phyloP scores from a whole-genome alignment of 2,797 vertebrate species.

The Sciurus carolinensis region DNA sequence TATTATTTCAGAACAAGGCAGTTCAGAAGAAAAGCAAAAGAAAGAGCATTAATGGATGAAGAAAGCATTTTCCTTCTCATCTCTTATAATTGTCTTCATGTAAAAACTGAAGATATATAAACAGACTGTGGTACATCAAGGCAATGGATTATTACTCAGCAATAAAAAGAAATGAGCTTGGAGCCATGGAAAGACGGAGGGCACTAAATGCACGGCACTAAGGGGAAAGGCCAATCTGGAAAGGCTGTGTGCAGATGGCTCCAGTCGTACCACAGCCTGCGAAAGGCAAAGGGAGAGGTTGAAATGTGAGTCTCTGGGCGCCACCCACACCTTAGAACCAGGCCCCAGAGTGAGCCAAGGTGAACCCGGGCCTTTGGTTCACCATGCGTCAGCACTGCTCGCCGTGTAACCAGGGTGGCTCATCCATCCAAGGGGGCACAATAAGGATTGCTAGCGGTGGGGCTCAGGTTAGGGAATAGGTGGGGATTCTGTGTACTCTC shows the following conservation, averaged over 20 bases:
- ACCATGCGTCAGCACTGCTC: rapidly evolving
- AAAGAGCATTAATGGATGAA: neutral
- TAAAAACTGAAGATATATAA: neutral
- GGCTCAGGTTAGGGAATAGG: rapidly evolving
- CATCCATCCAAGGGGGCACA: neutral
- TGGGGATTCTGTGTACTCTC: neutral
- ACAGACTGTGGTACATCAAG: too few species aligned
- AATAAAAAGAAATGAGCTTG: neutral
- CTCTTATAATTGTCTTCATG: neutral
- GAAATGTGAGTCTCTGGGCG: rapidly evolving
- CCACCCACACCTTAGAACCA: too few species aligned
- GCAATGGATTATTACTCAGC: neutral
- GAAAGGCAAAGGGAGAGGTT: neutral
- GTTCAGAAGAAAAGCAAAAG: neutral
- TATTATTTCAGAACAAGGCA: neutral
- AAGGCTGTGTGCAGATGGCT: rapidly evolving
- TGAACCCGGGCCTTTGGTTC: too few species aligned
- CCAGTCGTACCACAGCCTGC: neutral
- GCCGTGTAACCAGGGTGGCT: rapidly evolving
- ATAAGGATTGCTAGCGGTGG: rapidly evolving
- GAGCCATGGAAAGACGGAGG: neutral
- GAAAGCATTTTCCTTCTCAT: neutral
- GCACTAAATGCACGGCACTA: rapidly evolving
- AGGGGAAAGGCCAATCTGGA: neutral
- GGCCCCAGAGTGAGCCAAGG: neutral